Evolutionary conservation across 30 jellyfish, hydroid and myxozoan species (phyloP).

Genomic region (Aurelia coerulea): DNA sequence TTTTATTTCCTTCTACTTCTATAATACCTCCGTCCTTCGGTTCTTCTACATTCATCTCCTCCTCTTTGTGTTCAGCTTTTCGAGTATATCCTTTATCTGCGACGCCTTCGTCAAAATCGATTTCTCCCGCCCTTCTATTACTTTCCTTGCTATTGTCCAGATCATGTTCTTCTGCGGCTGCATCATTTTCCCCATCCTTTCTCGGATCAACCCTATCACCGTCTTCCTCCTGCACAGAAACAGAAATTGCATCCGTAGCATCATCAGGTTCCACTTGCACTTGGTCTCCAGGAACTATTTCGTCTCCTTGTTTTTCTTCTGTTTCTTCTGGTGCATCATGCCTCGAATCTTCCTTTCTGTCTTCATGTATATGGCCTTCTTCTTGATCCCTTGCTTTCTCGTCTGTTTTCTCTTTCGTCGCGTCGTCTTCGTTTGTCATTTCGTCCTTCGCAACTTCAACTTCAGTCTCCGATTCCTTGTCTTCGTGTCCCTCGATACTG

Average conservation of each 20-base stretch:
- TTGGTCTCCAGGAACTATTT: not conserved
- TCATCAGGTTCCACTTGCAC: not conserved
- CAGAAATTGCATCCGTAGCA: not conserved
- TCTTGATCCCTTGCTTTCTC: not conserved
- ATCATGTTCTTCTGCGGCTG: slow-evolving; percentile 9
- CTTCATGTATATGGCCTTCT: not conserved
- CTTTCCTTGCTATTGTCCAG: not conserved
- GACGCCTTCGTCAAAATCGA: slow-evolving; percentile 6
- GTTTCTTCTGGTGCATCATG: not conserved
- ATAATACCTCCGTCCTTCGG: no score
- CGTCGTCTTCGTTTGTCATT: slow-evolving; percentile 22
- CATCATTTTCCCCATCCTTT: not conserved
- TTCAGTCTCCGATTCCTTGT: slow-evolving; percentile 1
- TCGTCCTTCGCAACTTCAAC: not conserved
- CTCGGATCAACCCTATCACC: no score
- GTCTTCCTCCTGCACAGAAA: no score
- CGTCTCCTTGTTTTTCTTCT: not conserved
- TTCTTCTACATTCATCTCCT: no score
- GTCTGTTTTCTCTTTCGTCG: not conserved
- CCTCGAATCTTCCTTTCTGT: not conserved
- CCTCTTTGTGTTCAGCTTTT: not conserved
- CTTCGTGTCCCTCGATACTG: slow-evolving; percentile 11
- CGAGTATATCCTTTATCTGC: not conserved
- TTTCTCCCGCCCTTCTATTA: not conserved
- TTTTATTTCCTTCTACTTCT: no score